Conservation (phyloP, 2,888 invertebrate genomes). For the Sinhomidia bicolor region DNA sequence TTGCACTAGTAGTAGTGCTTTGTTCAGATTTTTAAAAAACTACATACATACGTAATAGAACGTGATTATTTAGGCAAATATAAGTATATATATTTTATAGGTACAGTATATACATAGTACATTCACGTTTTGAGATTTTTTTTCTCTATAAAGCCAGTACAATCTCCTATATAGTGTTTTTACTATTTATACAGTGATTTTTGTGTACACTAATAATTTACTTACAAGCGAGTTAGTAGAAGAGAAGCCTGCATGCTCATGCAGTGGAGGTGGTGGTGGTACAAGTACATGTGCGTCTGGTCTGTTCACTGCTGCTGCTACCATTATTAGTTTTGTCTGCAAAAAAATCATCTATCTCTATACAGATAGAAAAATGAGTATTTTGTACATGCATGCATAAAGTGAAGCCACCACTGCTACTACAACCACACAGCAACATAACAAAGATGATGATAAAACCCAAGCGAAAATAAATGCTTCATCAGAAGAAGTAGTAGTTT, state of each 20-base stretch:
- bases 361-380: neutral
- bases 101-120: neutral
- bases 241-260: neutral
- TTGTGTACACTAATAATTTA: slow-evolving; percentile 19
- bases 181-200: slow-evolving; percentile 15
- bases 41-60: no score
- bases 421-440: neutral
- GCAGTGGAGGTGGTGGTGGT: no score
- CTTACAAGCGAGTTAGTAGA: no score
- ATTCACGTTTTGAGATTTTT: slow-evolving; percentile 11
- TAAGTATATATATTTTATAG: neutral
- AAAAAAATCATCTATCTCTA: slow-evolving; percentile 17
- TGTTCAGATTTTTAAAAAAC: neutral
- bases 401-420: slow-evolving; percentile 47
- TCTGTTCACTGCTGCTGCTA: neutral
- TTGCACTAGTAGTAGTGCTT: slow-evolving; percentile 2
- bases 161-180: neutral
- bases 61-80: neutral
- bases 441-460: neutral
- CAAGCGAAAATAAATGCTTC: slow-evolving; percentile 19
- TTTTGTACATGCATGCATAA: neutral
- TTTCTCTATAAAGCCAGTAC: slow-evolving; percentile 2
- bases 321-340: slow-evolving; percentile 7
- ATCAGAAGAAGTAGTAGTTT: no score
- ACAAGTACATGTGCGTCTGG: slow-evolving; percentile 33